These are phyloP conservation scores for Dryococelus australis DNA, from an alignment of 2,888 invertebrate species.

Conservation along the genomic window DNA sequence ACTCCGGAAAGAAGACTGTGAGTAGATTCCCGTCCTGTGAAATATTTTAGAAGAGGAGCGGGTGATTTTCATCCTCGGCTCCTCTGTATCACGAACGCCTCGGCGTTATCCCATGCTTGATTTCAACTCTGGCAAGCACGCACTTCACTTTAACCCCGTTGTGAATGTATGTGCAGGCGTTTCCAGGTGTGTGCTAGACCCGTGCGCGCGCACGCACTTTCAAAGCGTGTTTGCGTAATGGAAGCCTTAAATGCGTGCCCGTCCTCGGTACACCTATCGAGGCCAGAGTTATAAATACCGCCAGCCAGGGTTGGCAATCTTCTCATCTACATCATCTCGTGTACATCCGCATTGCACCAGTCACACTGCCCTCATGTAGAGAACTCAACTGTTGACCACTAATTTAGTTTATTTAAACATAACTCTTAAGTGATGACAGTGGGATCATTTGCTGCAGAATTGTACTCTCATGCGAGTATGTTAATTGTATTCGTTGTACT, in stretches of 20 bases:
- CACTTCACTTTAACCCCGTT: neutral
- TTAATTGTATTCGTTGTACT: too few relatives aligned
- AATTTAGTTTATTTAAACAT: neutral
- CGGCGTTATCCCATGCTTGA: neutral
- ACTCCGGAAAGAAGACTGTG: constrained; percentile 38
- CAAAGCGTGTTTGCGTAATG: constrained; percentile 5
- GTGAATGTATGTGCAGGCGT: too few relatives aligned
- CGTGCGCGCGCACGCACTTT: neutral
- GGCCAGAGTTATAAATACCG: neutral
- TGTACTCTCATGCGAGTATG: neutral
- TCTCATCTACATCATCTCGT: neutral
- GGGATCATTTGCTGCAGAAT: neutral
- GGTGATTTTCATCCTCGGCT: too few relatives aligned
- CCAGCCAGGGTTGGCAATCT: constrained; percentile 1
- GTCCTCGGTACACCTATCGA: neutral
- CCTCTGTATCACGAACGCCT: too few relatives aligned
- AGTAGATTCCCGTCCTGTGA: constrained; percentile 18
- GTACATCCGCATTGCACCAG: neutral
- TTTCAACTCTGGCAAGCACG: neutral
- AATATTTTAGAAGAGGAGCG: too few relatives aligned
- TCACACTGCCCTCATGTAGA: neutral
- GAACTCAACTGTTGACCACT: neutral
- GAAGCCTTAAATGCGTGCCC: neutral
- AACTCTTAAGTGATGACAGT: neutral
- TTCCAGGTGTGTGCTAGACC: too few relatives aligned